Evolutionary conservation across 2,888 invertebrate species (phyloP), one percentile per base, ranked within the genome.

Genomic region (Drosophila austrosaltans): DNA sequence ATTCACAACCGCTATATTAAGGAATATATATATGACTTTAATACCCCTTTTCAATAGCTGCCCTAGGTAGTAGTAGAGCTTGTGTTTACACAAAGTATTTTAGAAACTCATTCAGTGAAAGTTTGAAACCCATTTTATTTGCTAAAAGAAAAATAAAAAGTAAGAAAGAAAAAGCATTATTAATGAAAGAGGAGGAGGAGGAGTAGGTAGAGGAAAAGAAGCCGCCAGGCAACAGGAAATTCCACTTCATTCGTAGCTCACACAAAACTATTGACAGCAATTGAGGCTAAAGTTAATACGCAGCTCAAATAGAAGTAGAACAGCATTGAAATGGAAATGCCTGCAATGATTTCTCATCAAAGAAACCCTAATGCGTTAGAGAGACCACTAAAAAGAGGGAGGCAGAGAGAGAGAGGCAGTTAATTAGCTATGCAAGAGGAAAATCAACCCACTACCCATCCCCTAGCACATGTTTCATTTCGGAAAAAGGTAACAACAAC

Each of bases 371-470:
- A 54, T 42, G 28, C 42, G 39, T 28, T n/a, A 42, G 25, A 60
- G 30, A 6, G 30, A 8, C 4, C 10, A 6, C 28, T 44, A 25
- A 22, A 25, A 56, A 73, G 30, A 56, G 36, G 1, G 2, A 36
- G 10, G 36, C 2, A 36, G 8, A 36, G 36, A 60, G 67, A 28
- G 61, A 44, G 32, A 67, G 69, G 36, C 8, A 67, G 69, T 66
- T 79, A 73, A 78, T 80, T 81, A 78, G 66, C 62, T 63, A 76
- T 77, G 69, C 72, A 72, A 53, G 48, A 39, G 30, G 54, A 36
- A 57, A 57, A 54, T 16, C 16, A 16, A 16, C 16, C 39, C 7
- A 36, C 22, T 22, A 4, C 39, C 5, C 20, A 58, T 48, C 1
- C 22, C 48, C 10, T 12, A 22, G 48, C 10, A 48, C 48, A 48